These are phyloP conservation scores for Andrena minutula DNA, from an alignment of 2,888 invertebrate species.

Conservation along the genomic window DNA sequence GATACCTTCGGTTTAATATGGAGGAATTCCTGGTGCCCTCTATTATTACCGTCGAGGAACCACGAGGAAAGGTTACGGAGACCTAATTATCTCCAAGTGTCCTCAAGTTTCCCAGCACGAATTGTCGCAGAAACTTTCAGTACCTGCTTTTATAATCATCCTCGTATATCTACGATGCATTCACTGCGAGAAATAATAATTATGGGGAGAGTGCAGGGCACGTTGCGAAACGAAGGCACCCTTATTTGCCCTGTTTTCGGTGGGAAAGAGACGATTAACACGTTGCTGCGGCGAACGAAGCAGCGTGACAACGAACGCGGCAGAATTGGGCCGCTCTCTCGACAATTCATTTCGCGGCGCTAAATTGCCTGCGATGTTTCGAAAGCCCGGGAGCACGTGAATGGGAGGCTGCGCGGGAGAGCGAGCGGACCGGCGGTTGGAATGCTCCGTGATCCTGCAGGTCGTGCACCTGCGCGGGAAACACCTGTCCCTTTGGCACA, in stretches of 20 bases:
- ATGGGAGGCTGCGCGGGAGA: slow-evolving; percentile 6
- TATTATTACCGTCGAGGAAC: too few relatives aligned
- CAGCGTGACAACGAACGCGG: slow-evolving; percentile 45
- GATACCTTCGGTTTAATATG: too few relatives aligned
- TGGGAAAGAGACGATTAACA: slow-evolving; percentile 53
- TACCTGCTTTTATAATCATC: too few relatives aligned
- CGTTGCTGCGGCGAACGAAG: slow-evolving; percentile 41
- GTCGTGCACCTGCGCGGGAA: slow-evolving; percentile 39
- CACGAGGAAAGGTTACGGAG: too few relatives aligned
- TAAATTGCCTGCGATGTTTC: slow-evolving; percentile 59
- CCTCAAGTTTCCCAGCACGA: too few relatives aligned
- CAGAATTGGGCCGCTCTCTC: slow-evolving; percentile 49
- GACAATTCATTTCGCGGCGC: slow-evolving; percentile 52
- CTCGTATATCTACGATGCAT: too few relatives aligned
- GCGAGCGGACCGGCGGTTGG: slow-evolving; percentile 1
- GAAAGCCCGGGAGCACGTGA: slow-evolving; percentile 38
- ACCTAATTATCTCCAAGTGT: too few relatives aligned
- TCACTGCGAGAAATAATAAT: too few relatives aligned
- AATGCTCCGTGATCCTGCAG: slow-evolving; percentile 24
- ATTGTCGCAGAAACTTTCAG: too few relatives aligned
- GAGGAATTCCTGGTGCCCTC: too few relatives aligned
- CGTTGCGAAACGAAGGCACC: too few relatives aligned
- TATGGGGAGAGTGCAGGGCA: too few relatives aligned
- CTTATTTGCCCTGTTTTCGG: neutral
- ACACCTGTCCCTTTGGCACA: slow-evolving; percentile 45